phyloP scores from a whole-genome alignment of 2,113 vertebrate species.

The Oncorhynchus masou region DNA sequence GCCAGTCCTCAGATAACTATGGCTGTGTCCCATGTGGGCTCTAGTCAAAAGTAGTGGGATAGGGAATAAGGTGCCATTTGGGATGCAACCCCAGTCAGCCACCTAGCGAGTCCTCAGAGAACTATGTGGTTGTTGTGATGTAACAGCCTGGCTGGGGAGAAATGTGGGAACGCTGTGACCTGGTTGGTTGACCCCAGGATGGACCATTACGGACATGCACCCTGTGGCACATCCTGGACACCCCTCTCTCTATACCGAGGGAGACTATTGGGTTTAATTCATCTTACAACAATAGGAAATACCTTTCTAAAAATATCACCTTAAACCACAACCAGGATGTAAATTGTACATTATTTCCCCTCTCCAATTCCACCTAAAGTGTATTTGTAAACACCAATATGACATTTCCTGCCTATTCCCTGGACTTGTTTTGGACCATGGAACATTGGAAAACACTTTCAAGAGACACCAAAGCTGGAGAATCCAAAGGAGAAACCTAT shows the following conservation, averaged over 20 bases:
- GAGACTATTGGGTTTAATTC: slow-evolving; percentile 61
- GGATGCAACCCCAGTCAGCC: neutral
- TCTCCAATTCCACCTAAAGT: slow-evolving; percentile 61
- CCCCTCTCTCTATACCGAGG: slow-evolving; percentile 50
- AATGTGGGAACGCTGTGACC: slow-evolving; percentile 62
- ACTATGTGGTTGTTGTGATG: slow-evolving; percentile 18
- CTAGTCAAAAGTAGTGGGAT: no score
- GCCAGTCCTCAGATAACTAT: neutral
- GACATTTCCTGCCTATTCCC: slow-evolving; percentile 51
- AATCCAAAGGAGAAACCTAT: slow-evolving; percentile 2
- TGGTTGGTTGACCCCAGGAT: slow-evolving; percentile 42
- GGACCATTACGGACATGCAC: slow-evolving; percentile 52
- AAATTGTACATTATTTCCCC: slow-evolving; percentile 74
- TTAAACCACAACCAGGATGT: slow-evolving; percentile 76
- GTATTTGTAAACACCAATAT: slow-evolving; percentile 69
- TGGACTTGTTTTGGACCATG: neutral
- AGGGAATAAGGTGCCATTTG: no score
- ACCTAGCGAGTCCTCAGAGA: neutral
- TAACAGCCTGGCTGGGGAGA: slow-evolving; percentile 23
- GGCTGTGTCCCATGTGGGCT: neutral
- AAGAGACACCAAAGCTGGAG: neutral
- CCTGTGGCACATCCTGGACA: slow-evolving; percentile 61
- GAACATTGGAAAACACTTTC: slow-evolving; percentile 5
- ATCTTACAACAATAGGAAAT: slow-evolving; percentile 75
- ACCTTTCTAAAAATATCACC: slow-evolving; percentile 73